A percentile compares a stretch with the other conserved stretches of the same genome.
phyloP scores from a whole-genome alignment of 1,140 invertebrate species.

The Aricia agestis region DNA sequence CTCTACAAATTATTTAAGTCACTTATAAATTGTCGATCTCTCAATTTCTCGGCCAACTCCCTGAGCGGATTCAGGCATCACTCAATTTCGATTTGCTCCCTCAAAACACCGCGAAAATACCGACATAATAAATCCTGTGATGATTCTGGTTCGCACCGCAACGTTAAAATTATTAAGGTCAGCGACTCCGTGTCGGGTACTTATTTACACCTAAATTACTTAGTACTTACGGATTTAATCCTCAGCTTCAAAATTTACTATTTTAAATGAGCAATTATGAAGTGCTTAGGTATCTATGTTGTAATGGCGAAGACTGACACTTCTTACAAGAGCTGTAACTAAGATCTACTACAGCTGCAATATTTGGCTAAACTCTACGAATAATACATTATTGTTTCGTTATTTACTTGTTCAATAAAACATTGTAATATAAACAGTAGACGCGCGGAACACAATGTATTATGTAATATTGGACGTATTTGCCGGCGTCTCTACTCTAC shows the following conservation, averaged over 20 bases:
- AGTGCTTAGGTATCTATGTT: no score
- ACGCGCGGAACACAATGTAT: neutral
- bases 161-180: neutral
- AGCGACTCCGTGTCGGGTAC: neutral
- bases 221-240: neutral
- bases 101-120: neutral
- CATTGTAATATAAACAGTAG: neutral
- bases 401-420: neutral
- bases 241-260: neutral
- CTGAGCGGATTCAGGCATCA: neutral
- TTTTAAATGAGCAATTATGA: no score
- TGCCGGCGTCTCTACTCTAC: neutral
- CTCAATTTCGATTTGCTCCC: neutral
- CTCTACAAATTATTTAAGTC: no score
- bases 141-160: neutral
- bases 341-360: no score
- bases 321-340: no score
- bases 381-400: no score
- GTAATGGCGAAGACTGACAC: no score
- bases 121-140: neutral
- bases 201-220: neutral
- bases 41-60: neutral
- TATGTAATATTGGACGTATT: neutral
- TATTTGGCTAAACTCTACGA: no score
- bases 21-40: neutral